Evolutionary conservation across 2,888 invertebrate species (phyloP).

Genomic region (Blomia tropicalis): DNA sequence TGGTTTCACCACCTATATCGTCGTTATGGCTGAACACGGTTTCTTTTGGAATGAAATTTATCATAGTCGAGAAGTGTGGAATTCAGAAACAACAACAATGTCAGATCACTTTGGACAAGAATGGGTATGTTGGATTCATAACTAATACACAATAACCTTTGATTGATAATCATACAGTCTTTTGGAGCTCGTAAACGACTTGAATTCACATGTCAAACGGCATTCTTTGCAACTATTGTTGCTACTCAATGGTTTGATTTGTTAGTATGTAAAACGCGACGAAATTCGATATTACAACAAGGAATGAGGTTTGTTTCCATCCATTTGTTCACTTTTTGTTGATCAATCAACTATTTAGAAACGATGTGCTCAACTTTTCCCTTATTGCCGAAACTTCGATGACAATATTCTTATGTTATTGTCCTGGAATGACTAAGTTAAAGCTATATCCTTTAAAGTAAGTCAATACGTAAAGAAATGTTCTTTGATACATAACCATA

Average conservation of each 20-base stretch:
- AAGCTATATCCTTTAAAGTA: constrained; percentile 33
- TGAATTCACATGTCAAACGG: constrained; percentile 40
- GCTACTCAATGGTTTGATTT: constrained; percentile 40
- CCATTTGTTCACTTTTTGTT: too few relatives aligned
- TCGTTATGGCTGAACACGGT: constrained; percentile 99
- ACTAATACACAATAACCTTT: too few relatives aligned
- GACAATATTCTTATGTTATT: constrained; percentile 39
- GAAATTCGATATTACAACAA: constrained; percentile 39
- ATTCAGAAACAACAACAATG: constrained; percentile 33
- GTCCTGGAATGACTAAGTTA: constrained; percentile 40
- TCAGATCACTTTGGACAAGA: constrained; percentile 26
- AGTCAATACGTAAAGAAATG: too few relatives aligned
- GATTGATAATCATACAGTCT: too few relatives aligned
- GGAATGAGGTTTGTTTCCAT: too few relatives aligned
- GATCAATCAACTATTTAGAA: too few relatives aligned
- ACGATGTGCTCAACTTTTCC: constrained; percentile 38
- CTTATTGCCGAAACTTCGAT: constrained; percentile 39
- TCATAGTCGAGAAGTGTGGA: constrained; percentile 37
- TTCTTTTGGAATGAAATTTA: constrained; percentile 61
- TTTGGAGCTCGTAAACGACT: constrained; percentile 37
- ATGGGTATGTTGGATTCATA: too few relatives aligned
- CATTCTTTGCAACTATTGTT: constrained; percentile 40
- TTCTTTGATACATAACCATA: too few relatives aligned
- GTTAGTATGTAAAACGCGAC: constrained; percentile 39
- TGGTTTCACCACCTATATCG: constrained; percentile 75